Base-by-base conservation (phyloP, 2,113 vertebrate species). In the Empidonax alnorum region DNA sequence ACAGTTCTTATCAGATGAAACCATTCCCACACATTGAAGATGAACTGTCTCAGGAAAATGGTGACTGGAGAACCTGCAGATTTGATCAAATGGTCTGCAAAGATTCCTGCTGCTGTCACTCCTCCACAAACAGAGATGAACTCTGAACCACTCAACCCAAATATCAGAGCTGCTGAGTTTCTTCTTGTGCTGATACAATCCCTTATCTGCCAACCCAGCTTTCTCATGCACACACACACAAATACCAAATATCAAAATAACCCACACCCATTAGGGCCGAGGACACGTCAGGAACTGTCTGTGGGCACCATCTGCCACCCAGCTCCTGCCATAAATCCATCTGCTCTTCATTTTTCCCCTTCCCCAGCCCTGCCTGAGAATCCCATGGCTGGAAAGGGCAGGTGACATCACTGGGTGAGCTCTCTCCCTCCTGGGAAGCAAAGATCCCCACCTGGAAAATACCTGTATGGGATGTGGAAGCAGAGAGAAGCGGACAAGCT, bases 231-330 rank as follows among this genome's bases (percentile, higher is more conserved):
- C 33, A 56, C 25, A 13, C 9, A 13, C 9, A 17, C 24, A 22
- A 12, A 33, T 3, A 59, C 3, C 18, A 49, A 42, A 7, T 7
- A 42, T 2, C 56, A 11, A 41, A 41, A 41, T 12, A 72, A 12
- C 6, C 35, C 52, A 16, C 42, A 14, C 49, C 46, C 87, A 3
- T 22, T 14, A 41, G 27, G 84, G 65, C 23, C 0, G 1, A 67
- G 77, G 75, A 67, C 73, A 65, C 12, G 42, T 18, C 92, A 73
- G 68, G n/a, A 81, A 62, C 62, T 53, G 63, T 77, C 84, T 94
- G 86, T 10, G 52, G 90, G 84, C 94, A 88, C 95, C 96, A 97
- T 94, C 95, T 97, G 97, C 87, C 93, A 90, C 89, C 7, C 30
- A 84, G 73, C 66, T 82, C 92, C 56, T 73, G 62, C 89, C 80